Base-by-base conservation (phyloP, 2,113 vertebrate species). In the Oreochromis spilurus region DNA sequence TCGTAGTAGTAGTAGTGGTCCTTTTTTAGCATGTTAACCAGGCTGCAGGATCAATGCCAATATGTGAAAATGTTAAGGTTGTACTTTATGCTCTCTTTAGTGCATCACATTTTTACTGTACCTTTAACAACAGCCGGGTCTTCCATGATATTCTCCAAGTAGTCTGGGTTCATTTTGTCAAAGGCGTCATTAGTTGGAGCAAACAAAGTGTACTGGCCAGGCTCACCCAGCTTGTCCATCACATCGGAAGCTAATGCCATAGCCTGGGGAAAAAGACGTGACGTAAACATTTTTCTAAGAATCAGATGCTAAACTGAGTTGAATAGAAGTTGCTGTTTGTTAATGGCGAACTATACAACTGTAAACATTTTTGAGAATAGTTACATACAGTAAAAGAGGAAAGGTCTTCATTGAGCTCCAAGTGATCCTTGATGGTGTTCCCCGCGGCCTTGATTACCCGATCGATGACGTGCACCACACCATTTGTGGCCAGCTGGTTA, bases 401-500 rank as follows among this genome's bases (percentile, higher is more conserved):
- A 62, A 99, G 97, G 0, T 99, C 97, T 11, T 98, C 97, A 1
- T 95, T 92, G 0, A 75, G 82, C 53, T 98, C 97, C 86, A 99
- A 94, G 77, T 96, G 93, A n/a, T 98, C 97, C 87, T 96, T 96
- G 89, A 99, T 97, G 80, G 96, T 99, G 89, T 91, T 97, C 78
- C 93, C 95, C 62, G 97, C 97, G 8, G 96, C 72, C 0, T 94
- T 97, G 90, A 99, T 97, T 82, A 99, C 98, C 13, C 98, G 97
- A 65, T 99, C 98, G 75, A 99, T 95, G 1, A 99, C 97, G 5
- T 99, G 99, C 26, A 99, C 98, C 77, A 98, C 98, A 6, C 99
- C 99, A 40, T 99, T 99, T 78, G 98, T 99, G 88, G 99, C 97
- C 82, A 99, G 97, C 92, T 99, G 98, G 91, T 99, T 99, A 9